Base-by-base conservation (phyloP, 2,113 vertebrate species). In the Amphiprion ocellaris region DNA sequence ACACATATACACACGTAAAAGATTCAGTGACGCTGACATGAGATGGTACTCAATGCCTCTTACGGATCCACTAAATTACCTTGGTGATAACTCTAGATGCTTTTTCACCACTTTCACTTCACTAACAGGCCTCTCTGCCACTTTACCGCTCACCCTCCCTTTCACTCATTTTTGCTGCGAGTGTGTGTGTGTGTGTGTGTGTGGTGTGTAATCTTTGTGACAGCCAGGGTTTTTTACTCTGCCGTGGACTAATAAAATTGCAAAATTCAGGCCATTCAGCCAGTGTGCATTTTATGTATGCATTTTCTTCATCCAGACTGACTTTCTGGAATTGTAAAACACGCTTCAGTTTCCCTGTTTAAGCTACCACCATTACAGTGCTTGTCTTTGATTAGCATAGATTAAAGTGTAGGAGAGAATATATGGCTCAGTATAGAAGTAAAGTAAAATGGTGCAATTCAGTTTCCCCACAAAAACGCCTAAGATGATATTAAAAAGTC, bases 61-160 rank as follows among this genome's bases (percentile, higher is more conserved):
- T 28, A 58, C 10, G 33, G 76, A 52, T 4, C 64, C 49, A 37
- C 59, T 80, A 37, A 76, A 83, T 78, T 71, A 44, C 74, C 41
- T 58, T 66, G 28, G 49, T 52, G 66, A 76, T 68, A 56, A 44
- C 30, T 44, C 39, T 49, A 24, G 54, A 69, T 69, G 72, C 4
- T 33, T 75, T 75, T 30, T 69, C 21, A 41, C 44, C 72, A 73
- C 53, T 68, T 66, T 66, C 53, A 39, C 76, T 66, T 67, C 49
- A 65, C 44, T 83, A 67, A 74, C 62, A 59, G 26, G 33, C 44
- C 49, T 61, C 81, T 65, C 53, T 56, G 54, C 64, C 53, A 60
- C 64, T 81, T 61, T 47, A 53, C 69, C 44, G 49, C 66, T 77
- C 55, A 30, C 5, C 16, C 21, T 72, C 46, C 41, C 16, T 23